Evolutionary conservation across 2,888 invertebrate genomes (phyloP).

Genomic region (Anarsia innoxiella): DNA sequence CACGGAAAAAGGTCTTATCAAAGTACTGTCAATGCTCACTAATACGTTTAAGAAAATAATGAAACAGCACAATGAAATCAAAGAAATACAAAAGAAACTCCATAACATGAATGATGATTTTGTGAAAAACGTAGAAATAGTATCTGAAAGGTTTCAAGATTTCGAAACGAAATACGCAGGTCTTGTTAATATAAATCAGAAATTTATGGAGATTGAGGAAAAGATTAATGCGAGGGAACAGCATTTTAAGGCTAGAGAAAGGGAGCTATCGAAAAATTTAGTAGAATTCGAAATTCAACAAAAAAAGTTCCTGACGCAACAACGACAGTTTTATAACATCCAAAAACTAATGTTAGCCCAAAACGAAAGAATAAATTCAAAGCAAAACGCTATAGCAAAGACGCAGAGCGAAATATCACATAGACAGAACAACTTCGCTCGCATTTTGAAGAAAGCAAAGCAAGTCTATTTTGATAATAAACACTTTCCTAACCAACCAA

Average conservation of each 20-base stretch:
- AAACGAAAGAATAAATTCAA: conserved; percentile 55
- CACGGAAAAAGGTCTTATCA: conserved; percentile 51
- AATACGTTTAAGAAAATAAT: conserved; percentile 61
- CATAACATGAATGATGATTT: conserved; percentile 40
- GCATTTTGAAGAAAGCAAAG: conserved; percentile 55
- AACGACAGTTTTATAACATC: conserved; percentile 54
- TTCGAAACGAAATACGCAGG: conserved; percentile 47
- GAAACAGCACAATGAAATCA: conserved; percentile 55
- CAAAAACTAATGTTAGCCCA: conserved; percentile 57
- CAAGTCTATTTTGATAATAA: conserved; percentile 38
- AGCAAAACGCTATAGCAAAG: conserved; percentile 53
- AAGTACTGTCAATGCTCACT: conserved; percentile 54
- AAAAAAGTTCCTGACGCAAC: conserved; percentile 53
- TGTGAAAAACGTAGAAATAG: conserved; percentile 29
- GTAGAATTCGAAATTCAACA: conserved; percentile 56
- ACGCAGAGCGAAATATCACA: conserved; percentile 57
- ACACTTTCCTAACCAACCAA: conserved; percentile 15
- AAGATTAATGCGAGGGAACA: conserved; percentile 36
- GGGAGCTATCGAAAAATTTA: conserved; percentile 39
- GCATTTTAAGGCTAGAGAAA: conserved; percentile 38
- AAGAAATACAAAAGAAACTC: conserved; percentile 41
- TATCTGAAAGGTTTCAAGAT: conserved; percentile 41
- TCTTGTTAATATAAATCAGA: conserved; percentile 39
- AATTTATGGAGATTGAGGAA: conserved; percentile 35
- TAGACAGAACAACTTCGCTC: conserved; percentile 55